Evolutionary conservation across 2,888 invertebrate species (phyloP).

Genomic region (Acleris literana): DNA sequence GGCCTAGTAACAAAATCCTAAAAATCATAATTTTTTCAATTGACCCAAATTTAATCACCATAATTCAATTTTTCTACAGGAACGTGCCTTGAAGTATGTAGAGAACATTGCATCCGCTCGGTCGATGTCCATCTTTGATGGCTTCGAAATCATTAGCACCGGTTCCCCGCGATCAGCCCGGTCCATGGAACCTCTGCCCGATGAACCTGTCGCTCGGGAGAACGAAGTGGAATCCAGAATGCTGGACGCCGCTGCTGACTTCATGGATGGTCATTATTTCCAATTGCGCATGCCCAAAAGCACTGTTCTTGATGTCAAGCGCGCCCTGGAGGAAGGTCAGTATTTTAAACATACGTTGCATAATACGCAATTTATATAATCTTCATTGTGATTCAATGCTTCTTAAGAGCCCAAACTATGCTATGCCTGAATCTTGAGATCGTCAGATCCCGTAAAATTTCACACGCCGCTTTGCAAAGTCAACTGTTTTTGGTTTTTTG

Average conservation of each 20-base stretch:
- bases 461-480: no score
- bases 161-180: slow-evolving; percentile 83
- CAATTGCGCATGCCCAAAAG: slow-evolving; percentile 91
- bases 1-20: no score
- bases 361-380: no score
- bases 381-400: no score
- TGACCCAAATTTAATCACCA: background rate
- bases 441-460: no score
- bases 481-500: no score
- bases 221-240: slow-evolving; percentile 89
- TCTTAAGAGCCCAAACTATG: no score
- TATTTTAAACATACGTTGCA: slow-evolving; percentile 24
- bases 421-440: no score
- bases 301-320: slow-evolving; percentile 88
- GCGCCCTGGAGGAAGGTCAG: slow-evolving; percentile 92
- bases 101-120: slow-evolving; percentile 81
- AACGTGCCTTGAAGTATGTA: slow-evolving; percentile 87
- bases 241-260: slow-evolving; percentile 89
- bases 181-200: slow-evolving; percentile 86
- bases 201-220: slow-evolving; percentile 88
- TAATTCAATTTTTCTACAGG: slow-evolving; percentile 73
- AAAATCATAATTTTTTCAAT: no score
- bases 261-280: slow-evolving; percentile 91
- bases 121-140: slow-evolving; percentile 84
- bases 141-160: slow-evolving; percentile 81